These are phyloP conservation scores for Carcinoscorpius rotundicauda DNA, from an alignment of 1,140 invertebrate genomes.

Conservation along the genomic window DNA sequence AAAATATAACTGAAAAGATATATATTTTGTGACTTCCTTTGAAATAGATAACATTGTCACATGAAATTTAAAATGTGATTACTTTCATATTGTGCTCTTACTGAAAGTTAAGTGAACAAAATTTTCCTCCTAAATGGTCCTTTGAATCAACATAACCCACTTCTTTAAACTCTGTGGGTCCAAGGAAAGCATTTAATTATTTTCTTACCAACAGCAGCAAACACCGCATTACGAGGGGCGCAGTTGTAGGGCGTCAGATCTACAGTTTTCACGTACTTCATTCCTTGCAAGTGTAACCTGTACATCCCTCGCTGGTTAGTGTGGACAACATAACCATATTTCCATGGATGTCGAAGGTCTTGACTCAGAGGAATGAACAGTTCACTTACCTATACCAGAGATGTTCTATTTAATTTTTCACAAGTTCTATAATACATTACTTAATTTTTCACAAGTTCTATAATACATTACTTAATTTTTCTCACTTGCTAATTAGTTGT, in stretches of 20 bases:
- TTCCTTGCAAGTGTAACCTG: slow-evolving; percentile 59
- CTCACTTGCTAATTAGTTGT: neutral
- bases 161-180: too few relatives aligned
- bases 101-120: too few relatives aligned
- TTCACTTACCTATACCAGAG: slow-evolving; percentile 34
- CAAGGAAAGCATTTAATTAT: neutral
- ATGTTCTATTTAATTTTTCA: neutral
- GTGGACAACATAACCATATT: slow-evolving; percentile 64
- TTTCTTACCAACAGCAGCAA: slow-evolving; percentile 58
- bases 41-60: too few relatives aligned
- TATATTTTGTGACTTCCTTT: too few relatives aligned
- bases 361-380: slow-evolving; percentile 53
- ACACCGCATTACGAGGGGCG: slow-evolving; percentile 53
- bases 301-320: slow-evolving; percentile 58
- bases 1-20: too few relatives aligned
- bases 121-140: too few relatives aligned
- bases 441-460: neutral
- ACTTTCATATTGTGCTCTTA: too few relatives aligned
- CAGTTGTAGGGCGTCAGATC: slow-evolving; percentile 63
- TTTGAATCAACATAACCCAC: too few relatives aligned
- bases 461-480: neutral
- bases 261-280: slow-evolving; percentile 58
- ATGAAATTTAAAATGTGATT: too few relatives aligned
- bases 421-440: too few relatives aligned
- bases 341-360: slow-evolving; percentile 50